Evolutionary conservation across 1,140 invertebrate genomes (phyloP).

Genomic region (Drosophila ananassae): DNA sequence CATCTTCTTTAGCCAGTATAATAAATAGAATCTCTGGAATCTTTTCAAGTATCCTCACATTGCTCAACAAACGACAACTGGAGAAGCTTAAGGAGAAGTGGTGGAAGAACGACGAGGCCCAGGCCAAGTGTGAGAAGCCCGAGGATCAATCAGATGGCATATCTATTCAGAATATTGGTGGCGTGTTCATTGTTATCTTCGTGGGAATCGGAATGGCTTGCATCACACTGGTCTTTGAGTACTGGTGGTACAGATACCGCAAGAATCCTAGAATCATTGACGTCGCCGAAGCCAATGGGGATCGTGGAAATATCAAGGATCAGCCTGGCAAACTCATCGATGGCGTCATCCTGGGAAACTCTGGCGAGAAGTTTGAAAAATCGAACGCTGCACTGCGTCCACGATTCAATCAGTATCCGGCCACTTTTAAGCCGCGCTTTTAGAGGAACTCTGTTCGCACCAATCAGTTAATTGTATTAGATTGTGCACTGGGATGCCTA

Average conservation of each 20-base stretch:
- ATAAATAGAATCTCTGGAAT: neutral
- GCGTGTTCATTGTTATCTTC: conserved; percentile 98
- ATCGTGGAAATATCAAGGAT: conserved; percentile 42
- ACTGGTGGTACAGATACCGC: conserved; percentile 95
- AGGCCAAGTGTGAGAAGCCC: conserved; percentile 92
- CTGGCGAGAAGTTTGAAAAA: conserved; percentile 77
- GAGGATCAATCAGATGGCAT: conserved; percentile 98
- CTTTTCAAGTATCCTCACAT: conserved; percentile 91
- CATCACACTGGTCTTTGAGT: conserved; percentile 96
- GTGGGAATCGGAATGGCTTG: conserved; percentile 96
- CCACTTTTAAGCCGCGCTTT: conserved; percentile 79
- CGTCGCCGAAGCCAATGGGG: conserved; percentile 75
- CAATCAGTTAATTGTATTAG: conserved; percentile 10
- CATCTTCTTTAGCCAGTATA: neutral
- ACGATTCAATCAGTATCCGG: conserved; percentile 80
- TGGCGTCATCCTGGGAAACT: conserved; percentile 75
- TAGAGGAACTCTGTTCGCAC: conserved; percentile 32
- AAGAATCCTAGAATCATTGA: conserved; percentile 86
- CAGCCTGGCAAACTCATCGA: conserved; percentile 59
- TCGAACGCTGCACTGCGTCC: conserved; percentile 75
- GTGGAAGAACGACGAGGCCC: conserved; percentile 95
- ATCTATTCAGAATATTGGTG: conserved; percentile 98
- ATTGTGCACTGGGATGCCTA: conserved; percentile 54
- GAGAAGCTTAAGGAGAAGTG: conserved; percentile 97
- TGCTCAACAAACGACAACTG: conserved; percentile 95